Evolutionary conservation across 1,140 invertebrate species (phyloP).

Genomic region (Rhyzopertha dominica): DNA sequence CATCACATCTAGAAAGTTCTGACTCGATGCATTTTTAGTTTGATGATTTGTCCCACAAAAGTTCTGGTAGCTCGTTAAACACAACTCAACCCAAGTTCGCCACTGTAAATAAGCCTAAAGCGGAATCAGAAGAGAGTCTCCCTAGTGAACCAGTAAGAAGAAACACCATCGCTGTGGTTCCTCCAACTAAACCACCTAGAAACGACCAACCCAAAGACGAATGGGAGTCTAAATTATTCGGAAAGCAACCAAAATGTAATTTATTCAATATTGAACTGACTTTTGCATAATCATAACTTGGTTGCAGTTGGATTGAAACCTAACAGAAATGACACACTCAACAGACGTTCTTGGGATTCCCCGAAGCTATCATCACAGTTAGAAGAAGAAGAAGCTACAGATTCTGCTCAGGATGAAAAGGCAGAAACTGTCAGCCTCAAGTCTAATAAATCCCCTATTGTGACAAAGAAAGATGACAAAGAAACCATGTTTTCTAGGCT

Average conservation of each 20-base stretch:
- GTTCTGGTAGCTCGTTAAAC: conserved; percentile 77
- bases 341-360: conserved; percentile 43
- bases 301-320: conserved; percentile 32
- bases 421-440: conserved; percentile 26
- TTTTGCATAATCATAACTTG: conserved; percentile 11
- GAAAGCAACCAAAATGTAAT: conserved; percentile 48
- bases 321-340: conserved; percentile 32
- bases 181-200: conserved; percentile 46
- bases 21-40: too few species aligned
- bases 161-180: conserved; percentile 16
- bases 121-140: conserved; percentile 49
- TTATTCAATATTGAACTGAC: neutral
- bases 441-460: conserved; percentile 25
- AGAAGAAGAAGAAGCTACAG: conserved; percentile 36
- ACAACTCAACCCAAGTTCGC: conserved; percentile 33
- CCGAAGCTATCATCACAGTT: conserved; percentile 41
- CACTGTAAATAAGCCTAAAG: conserved; percentile 44
- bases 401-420: conserved; percentile 19
- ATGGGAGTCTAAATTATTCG: conserved; percentile 78
- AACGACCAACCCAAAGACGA: conserved; percentile 59
- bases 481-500: conserved; percentile 49
- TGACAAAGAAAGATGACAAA: conserved; percentile 39
- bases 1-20: too few species aligned
- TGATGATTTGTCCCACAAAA: conserved; percentile 83
- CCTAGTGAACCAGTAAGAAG: conserved; percentile 19